phyloP scores from a whole-genome alignment of 1,140 invertebrate species.

The Hormaphis cornu region DNA sequence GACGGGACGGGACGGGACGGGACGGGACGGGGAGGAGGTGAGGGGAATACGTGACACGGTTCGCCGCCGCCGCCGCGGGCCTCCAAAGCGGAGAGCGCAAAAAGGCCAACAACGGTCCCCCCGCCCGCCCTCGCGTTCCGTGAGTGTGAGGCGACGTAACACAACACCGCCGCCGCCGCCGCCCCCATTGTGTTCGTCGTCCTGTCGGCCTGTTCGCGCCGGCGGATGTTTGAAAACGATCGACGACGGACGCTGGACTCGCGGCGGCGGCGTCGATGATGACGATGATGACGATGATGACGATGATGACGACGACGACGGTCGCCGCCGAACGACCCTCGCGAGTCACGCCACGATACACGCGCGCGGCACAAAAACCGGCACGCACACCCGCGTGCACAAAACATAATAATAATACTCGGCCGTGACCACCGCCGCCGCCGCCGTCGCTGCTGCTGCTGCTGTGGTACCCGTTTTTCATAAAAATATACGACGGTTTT shows the following conservation, averaged over 20 bases:
- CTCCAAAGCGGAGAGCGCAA: neutral
- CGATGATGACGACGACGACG: neutral
- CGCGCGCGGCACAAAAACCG: too few relatives aligned
- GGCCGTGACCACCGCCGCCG: slow-evolving; percentile 20
- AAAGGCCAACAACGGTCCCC: neutral
- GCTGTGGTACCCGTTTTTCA: neutral
- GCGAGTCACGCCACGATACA: slow-evolving; percentile 10
- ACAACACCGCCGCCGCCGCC: neutral
- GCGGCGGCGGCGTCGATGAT: neutral
- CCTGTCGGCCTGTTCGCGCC: neutral
- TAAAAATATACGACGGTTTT: slow-evolving; percentile 8
- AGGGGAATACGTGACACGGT: neutral
- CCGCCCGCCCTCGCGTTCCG: too few relatives aligned
- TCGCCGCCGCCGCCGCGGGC: neutral
- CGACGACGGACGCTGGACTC: neutral
- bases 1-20: neutral
- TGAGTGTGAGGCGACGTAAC: too few relatives aligned
- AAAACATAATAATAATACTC: too few relatives aligned
- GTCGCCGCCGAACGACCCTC: slow-evolving; percentile 12
- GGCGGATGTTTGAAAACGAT: slow-evolving; percentile 6
- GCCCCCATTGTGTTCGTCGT: neutral
- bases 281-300: neutral
- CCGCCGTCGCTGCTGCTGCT: neutral
- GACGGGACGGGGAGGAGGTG: neutral
- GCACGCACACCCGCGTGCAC: slow-evolving; percentile 19